These are phyloP conservation scores for Apistogramma diplotaenia DNA, from an alignment of 2,113 vertebrate species.

Conservation along the genomic window DNA sequence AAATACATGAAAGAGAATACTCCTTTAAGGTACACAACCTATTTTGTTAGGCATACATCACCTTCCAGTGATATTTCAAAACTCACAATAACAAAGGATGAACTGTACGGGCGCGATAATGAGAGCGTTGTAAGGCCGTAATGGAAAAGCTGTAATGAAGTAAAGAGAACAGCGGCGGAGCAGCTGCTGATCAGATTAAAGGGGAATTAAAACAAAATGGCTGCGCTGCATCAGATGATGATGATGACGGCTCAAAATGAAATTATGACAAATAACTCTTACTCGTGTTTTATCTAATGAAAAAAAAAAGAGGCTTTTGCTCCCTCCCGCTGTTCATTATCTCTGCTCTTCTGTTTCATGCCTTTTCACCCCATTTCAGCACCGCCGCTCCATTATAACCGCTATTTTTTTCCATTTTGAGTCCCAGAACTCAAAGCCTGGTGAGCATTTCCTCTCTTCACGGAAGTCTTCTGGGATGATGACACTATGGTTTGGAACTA, in stretches of 20 bases:
- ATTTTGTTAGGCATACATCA: not conserved
- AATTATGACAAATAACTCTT: conserved; percentile 45
- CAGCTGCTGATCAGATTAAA: conserved; percentile 62
- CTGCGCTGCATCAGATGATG: conserved; percentile 33
- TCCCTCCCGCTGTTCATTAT: conserved; percentile 17
- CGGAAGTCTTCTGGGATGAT: not conserved
- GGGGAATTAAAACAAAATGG: conserved; percentile 56
- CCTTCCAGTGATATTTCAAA: not conserved
- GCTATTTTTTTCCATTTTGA: conserved; percentile 21
- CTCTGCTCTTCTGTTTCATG: conserved; percentile 33
- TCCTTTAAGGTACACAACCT: not conserved
- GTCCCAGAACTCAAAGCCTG: not conserved
- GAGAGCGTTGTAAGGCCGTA: not conserved
- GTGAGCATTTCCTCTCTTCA: not conserved
- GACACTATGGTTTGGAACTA: not conserved
- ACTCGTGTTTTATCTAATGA: conserved; percentile 11
- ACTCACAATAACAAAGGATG: conserved; percentile 17
- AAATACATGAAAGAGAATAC: conserved; percentile 23
- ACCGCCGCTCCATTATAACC: conserved; percentile 16
- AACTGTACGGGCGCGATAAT: conserved; percentile 8
- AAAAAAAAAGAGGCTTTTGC: conserved; percentile 11
- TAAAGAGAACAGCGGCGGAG: conserved; percentile 29
- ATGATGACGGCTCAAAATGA: conserved; percentile 22
- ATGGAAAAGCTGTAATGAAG: conserved; percentile 41
- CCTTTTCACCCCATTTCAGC: conserved; percentile 22